A percentile compares a stretch with the other conserved stretches of the same genome.
phyloP scores from a whole-genome alignment of 2,113 vertebrate species.

The Protomyctophum bolini region DNA sequence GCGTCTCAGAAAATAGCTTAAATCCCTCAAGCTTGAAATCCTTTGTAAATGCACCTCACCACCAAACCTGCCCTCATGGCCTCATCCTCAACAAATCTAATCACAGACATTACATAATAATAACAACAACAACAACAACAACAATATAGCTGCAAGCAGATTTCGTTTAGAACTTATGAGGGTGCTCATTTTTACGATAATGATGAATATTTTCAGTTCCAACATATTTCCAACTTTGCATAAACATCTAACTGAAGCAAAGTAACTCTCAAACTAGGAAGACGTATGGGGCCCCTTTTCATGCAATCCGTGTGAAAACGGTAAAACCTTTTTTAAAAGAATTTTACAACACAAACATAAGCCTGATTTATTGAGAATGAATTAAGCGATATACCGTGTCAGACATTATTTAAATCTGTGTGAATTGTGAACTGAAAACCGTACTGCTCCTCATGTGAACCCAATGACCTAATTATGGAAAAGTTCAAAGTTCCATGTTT shows the following conservation, averaged over 20 bases:
- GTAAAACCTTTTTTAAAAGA: too few relatives aligned
- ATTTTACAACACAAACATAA: too few relatives aligned
- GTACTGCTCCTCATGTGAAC: constrained; percentile 21
- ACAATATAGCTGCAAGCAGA: background rate
- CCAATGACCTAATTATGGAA: constrained; percentile 7
- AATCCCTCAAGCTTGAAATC: constrained; percentile 5
- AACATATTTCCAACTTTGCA: constrained; percentile 8
- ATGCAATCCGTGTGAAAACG: too few relatives aligned
- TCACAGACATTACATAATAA: too few relatives aligned
- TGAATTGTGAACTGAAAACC: background rate
- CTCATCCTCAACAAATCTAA: too few relatives aligned
- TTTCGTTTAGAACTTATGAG: background rate
- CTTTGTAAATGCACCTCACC: too few relatives aligned
- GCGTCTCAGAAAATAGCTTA: constrained; percentile 35
- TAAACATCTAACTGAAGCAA: constrained; percentile 15
- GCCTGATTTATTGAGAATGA: too few relatives aligned
- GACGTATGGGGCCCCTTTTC: constrained; percentile 8
- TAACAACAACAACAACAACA: too few relatives aligned
- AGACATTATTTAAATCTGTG: background rate
- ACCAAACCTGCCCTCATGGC: too few relatives aligned
- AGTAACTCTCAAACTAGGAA: constrained; percentile 28
- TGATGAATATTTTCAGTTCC: constrained; percentile 20
- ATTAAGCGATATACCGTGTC: too few relatives aligned
- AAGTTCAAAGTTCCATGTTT: constrained; percentile 60
- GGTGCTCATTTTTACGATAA: constrained; percentile 5